These are phyloP conservation scores for Megaceryle maxima DNA, from an alignment of 2,113 vertebrate genomes.

Conservation along the genomic window DNA sequence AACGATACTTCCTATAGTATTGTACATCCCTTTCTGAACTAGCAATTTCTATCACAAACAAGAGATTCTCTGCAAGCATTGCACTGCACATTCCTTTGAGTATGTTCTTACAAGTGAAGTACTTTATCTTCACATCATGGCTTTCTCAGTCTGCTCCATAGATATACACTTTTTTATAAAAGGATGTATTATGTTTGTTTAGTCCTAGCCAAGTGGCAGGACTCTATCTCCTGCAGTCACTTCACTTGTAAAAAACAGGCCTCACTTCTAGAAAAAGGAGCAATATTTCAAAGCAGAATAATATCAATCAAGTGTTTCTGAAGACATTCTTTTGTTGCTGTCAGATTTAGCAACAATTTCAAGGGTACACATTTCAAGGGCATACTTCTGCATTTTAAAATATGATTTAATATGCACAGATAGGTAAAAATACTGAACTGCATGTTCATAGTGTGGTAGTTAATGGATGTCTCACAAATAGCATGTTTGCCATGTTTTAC, in stretches of 20 bases:
- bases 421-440: background rate
- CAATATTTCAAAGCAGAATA: background rate
- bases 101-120: background rate
- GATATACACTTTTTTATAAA: background rate
- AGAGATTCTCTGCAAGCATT: background rate
- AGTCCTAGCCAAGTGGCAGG: background rate
- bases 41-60: background rate
- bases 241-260: background rate
- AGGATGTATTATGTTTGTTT: background rate
- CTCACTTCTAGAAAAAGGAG: background rate
- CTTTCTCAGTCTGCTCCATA: background rate
- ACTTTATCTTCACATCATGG: background rate
- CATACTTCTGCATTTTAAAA: background rate
- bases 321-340: background rate
- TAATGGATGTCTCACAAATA: background rate
- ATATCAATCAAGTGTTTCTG: background rate
- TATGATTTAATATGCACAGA: background rate
- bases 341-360: background rate
- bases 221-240: background rate
- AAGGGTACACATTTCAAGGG: background rate
- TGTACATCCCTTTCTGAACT: background rate
- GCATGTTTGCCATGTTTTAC: background rate
- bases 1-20: background rate
- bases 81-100: background rate
- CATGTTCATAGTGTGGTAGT: background rate